Conservation (phyloP, 2,888 invertebrate species). For the Drosophila rubida region DNA sequence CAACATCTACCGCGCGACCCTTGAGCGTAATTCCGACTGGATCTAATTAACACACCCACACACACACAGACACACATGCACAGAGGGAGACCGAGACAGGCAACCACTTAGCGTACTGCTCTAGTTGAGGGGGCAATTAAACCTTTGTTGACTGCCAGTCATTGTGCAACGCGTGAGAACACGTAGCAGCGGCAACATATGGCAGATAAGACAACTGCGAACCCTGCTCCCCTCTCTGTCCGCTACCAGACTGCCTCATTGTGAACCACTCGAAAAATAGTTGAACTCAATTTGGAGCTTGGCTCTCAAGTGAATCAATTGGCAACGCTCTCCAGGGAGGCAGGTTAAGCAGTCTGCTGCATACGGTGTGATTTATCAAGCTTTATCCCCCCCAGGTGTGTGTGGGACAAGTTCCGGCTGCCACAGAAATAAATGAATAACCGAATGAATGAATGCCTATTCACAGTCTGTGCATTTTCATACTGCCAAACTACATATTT, state of each 20-base stretch:
- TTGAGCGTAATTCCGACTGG: conserved; percentile 7
- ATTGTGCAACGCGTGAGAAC: conserved; percentile 65
- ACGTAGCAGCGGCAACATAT: too few species aligned
- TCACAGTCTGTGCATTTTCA: conserved; percentile 8
- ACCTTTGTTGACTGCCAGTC: conserved; percentile 36
- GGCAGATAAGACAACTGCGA: conserved; percentile 54
- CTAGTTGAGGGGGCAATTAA: conserved; percentile 47
- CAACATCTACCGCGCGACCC: conserved; percentile 23
- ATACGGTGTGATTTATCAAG: conserved; percentile 11
- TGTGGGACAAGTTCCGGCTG: conserved; percentile 36
- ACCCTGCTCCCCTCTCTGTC: not conserved
- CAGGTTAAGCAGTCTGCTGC: not conserved
- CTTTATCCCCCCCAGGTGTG: conserved; percentile 6
- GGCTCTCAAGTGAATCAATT: conserved; percentile 20
- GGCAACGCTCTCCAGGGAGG: conserved; percentile 30
- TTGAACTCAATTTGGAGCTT: conserved; percentile 35
- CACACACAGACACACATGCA: conserved; percentile 2
- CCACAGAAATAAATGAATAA: not conserved
- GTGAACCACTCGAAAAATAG: conserved; percentile 17
- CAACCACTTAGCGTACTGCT: conserved; percentile 33
- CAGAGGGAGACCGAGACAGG: not conserved
- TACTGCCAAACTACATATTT: conserved; percentile 1
- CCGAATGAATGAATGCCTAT: conserved; percentile 11
- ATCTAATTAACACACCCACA: conserved; percentile 26
- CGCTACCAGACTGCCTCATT: not conserved